Base-by-base conservation (phyloP, 2,888 invertebrate species). In the Oxystoma pomonae region DNA sequence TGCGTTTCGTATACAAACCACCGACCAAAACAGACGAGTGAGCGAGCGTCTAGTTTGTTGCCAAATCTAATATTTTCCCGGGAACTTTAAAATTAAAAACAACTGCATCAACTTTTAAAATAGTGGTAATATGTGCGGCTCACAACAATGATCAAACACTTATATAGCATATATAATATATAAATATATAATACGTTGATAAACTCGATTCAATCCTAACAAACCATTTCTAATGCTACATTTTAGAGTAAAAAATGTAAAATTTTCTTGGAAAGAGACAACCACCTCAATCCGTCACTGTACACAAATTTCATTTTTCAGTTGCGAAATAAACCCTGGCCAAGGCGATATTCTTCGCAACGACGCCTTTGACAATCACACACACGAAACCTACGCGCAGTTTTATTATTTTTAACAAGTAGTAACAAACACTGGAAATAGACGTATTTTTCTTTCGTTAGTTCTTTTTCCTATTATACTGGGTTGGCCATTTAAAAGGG, bases 161-260 rank as follows among this genome's bases (percentile, higher is more conserved):
- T 76, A 35, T 35, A 35, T 35, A 35, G 35, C 12, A 35, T n/a
- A n/a, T 35, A 35, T 35, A 78, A 72, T 75, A 75, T 75, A 71
- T 70, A 73, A 72, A 71, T 73, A 73, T 72, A 72, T 70, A 68
- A 66, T 69, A 70, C 70, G 70, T 72, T 72, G 72, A 73, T 75
- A 76, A 76, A 76, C 75, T 77, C 74, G 75, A 70, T 68, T 77
- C 79, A 77, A 77, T 77, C 76, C 78, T 78, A 78, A 78, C 78
- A 77, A 78, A 75, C 75, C 77, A 68, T 72, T 66, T 70, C 73
- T 73, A 71, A 71, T 71, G 71, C 70, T 68, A 66, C 65, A 58
- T 64, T 20, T 62, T 58, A 60, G 64, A 62, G 19, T 53, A 53
- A 19, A 16, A 53, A 19, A 19, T 16, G 53, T 16, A 19, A 53